A percentile compares a stretch with the other conserved stretches of the same genome.
Conservation (phyloP, 2,888 invertebrate species). For the Apocheima hispidaria region DNA sequence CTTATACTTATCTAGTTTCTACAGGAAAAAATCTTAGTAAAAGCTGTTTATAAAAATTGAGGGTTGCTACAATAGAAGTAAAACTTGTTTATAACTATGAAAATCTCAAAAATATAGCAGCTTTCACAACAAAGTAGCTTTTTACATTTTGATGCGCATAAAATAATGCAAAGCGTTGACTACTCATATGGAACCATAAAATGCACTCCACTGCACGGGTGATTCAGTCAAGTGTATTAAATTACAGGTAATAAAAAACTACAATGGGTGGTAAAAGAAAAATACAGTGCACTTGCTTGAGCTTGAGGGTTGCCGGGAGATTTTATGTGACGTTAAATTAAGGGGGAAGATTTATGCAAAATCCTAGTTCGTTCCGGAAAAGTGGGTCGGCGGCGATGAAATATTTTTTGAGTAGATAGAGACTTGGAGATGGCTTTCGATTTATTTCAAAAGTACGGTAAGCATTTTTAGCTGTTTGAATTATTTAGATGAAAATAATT, state of each 20-base stretch:
- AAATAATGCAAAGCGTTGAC: constrained; percentile 53
- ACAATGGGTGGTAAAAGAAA: constrained; percentile 66
- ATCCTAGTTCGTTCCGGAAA: constrained; percentile 30
- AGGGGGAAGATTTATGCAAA: constrained; percentile 58
- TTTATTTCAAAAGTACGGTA: background rate
- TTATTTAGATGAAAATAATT: too few relatives aligned
- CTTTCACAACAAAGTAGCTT: constrained; percentile 34
- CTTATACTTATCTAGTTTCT: background rate
- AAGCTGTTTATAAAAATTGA: background rate
- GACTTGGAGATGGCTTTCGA: too few relatives aligned
- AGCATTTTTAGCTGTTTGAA: background rate
- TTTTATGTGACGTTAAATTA: constrained; percentile 71
- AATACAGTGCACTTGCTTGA: constrained; percentile 47
- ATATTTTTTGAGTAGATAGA: constrained; percentile 19
- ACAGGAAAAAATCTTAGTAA: background rate
- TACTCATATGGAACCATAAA: constrained; percentile 64
- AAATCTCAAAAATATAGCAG: constrained; percentile 7
- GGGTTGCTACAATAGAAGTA: background rate
- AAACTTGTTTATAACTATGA: background rate
- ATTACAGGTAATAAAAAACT: constrained; percentile 75
- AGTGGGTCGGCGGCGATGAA: constrained; percentile 12
- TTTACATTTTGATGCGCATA: constrained; percentile 47
- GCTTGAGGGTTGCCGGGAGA: constrained; percentile 55
- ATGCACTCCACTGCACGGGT: constrained; percentile 64
- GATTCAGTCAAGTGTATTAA: constrained; percentile 75